Evolutionary conservation across 2,113 vertebrate genomes (phyloP), one percentile per base, ranked within the genome.

Genomic region (Thymallus thymallus): DNA sequence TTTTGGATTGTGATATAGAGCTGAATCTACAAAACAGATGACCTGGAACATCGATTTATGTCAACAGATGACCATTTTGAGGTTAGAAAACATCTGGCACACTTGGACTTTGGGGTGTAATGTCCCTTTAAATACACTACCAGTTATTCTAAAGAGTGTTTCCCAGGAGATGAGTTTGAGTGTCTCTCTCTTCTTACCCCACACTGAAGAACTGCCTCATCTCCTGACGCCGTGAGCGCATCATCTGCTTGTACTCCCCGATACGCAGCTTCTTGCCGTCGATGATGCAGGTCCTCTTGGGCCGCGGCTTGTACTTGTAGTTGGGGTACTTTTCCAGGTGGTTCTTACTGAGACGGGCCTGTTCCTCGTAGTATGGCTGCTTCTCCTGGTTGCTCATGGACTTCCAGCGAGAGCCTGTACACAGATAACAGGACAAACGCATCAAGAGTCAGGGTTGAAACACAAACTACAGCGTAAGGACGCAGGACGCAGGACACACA

Each of bases 161-260:
- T 18, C 26, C 6, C 5, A 13, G 61, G 13, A 20, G 61, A 29
- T 24, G 9, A 12, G 61, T 12, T 64, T 14, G 6, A 22, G 9
- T 60, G 13, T 14, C 9, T 29, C 30, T 18, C 41, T 32, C 78
- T 45, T 90, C 95, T 88, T 90, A 99, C 98, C 98, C 96, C 86
- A 99, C 97, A 0, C 94, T 97, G 89, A 98, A 99, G 91, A 99
- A 99, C 92, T 99, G 98, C 88, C 97, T 94, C 98, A 99, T 99
- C 90, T 99, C 98, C 91, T 99, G 98, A 71, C 98, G 94, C n/a
- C 98, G 94, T 78, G 97, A 98, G 74, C 97, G 92, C 97, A 99
- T 98, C 92, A 99, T 93, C 84, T 98, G 97, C 85, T 99, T 99
- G 90, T 99, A 99, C 85, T 99, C 97, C 23, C 97, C 95, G 24